Percentiles rank a stretch among this genome's conserved stretches.
Evolutionary conservation across 1,140 invertebrate species (phyloP).

Genomic region (Neodiprion lecontei): DNA sequence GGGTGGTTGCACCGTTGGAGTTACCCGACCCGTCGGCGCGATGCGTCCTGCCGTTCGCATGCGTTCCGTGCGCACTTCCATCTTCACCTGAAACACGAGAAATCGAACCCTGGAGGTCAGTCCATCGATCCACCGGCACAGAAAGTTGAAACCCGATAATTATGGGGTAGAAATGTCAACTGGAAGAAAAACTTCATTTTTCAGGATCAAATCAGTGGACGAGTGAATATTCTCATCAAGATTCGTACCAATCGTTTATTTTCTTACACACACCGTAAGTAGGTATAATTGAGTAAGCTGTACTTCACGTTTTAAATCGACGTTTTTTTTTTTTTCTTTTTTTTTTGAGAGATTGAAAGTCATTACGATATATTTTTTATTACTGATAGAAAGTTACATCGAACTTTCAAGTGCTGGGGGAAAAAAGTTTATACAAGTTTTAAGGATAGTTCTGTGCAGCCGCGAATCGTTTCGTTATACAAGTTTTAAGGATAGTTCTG

Average conservation of each 20-base stretch:
- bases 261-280: not conserved
- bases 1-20: slow-evolving; percentile 47
- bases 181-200: not conserved
- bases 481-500: not conserved
- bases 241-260: no score
- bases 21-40: slow-evolving; percentile 53
- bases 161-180: not conserved
- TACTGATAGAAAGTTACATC: not conserved
- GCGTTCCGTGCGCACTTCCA: slow-evolving; percentile 55
- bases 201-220: no score
- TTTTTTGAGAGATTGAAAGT: no score
- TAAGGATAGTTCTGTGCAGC: no score
- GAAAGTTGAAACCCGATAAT: not conserved
- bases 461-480: not conserved
- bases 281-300: not conserved
- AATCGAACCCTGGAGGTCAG: not conserved
- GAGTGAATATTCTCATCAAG: not conserved
- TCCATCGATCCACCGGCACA: no score
- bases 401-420: not conserved
- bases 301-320: not conserved
- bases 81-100: slow-evolving; percentile 45
- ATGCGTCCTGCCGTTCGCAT: slow-evolving; percentile 53
- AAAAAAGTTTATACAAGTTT: not conserved
- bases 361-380: not conserved
- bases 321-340: not conserved